phyloP scores from a whole-genome alignment of 1,140 invertebrate genomes.

The Zaprionus vittiger region DNA sequence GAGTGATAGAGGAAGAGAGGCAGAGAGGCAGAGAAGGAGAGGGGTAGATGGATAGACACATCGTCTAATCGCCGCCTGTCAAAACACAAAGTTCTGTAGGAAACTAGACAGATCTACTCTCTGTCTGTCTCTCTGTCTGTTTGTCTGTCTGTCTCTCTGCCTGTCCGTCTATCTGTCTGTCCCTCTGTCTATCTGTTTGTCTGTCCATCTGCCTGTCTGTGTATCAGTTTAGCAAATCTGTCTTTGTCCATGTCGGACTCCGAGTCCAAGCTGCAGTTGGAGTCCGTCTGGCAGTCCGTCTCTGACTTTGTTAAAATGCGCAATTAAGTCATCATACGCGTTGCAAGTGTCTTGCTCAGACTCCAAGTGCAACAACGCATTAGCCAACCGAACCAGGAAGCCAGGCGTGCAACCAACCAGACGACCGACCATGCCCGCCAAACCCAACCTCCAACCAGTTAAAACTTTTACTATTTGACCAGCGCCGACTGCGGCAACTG shows the following conservation, averaged over 20 bases:
- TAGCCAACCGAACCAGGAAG: constrained; percentile 65
- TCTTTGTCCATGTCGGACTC: constrained; percentile 11
- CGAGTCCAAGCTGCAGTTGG: not conserved
- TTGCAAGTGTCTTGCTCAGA: constrained; percentile 57
- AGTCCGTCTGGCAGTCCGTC: constrained; percentile 12
- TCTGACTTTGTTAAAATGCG: constrained; percentile 67
- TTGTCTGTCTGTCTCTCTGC: not conserved
- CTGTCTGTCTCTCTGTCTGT: not conserved
- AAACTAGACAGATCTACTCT: not conserved
- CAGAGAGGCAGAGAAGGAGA: constrained; percentile 8
- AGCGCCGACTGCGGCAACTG: constrained; percentile 7
- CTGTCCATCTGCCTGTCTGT: not conserved
- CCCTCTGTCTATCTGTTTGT: not conserved
- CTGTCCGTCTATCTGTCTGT: not conserved
- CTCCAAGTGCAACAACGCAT: constrained; percentile 52
- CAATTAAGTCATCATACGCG: constrained; percentile 79
- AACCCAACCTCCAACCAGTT: not conserved
- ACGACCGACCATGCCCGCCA: constrained; percentile 22
- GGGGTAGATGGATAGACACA: constrained; percentile 11
- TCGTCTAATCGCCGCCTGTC: constrained; percentile 74
- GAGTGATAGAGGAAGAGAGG: not conserved
- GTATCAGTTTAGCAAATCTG: constrained; percentile 4
- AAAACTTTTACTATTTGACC: constrained; percentile 25
- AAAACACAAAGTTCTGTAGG: constrained; percentile 67
- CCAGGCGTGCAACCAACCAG: constrained; percentile 38